A percentile compares a stretch with the other conserved stretches of the same genome.
Evolutionary conservation across 2,888 invertebrate genomes (phyloP).

Genomic region (Dinocampus coccinellae): DNA sequence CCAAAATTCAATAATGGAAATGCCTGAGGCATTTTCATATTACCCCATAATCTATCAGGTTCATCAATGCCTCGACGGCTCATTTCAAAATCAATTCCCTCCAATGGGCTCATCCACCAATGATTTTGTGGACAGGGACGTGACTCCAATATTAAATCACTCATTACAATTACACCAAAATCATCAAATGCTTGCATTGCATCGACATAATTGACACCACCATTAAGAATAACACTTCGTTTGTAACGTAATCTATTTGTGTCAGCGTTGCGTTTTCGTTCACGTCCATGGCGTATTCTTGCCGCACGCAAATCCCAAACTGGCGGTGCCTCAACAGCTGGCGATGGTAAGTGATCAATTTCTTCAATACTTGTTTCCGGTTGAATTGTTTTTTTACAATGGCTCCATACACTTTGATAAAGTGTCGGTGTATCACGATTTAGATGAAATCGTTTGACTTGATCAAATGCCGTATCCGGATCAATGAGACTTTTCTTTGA

Average conservation of each 20-base stretch:
- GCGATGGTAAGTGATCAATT: constrained; percentile 60
- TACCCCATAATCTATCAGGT: constrained; percentile 56
- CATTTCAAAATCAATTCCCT: constrained; percentile 44
- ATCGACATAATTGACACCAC: constrained; percentile 64
- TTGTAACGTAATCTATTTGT: constrained; percentile 2
- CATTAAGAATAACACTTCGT: constrained; percentile 45
- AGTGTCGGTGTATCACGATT: constrained; percentile 54
- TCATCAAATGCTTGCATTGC: constrained; percentile 69
- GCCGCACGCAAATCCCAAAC: constrained; percentile 44
- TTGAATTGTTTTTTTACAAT: constrained; percentile 58
- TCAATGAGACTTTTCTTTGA: constrained; percentile 56
- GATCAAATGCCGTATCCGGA: constrained; percentile 57
- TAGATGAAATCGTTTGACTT: constrained; percentile 61
- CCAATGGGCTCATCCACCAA: constrained; percentile 46
- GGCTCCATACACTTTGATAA: constrained; percentile 57
- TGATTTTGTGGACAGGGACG: constrained; percentile 69
- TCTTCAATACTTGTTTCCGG: constrained; percentile 53
- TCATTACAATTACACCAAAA: constrained; percentile 72
- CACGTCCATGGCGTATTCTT: constrained; percentile 39
- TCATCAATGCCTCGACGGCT: constrained; percentile 50
- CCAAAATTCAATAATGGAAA: constrained; percentile 52
- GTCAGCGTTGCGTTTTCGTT: constrained; percentile 45
- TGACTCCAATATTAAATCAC: constrained; percentile 72
- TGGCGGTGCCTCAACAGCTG: constrained; percentile 50
- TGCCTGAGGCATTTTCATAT: constrained; percentile 59